phyloP scores from a whole-genome alignment of 1,140 invertebrate species.

The Bradynema listronoti region DNA sequence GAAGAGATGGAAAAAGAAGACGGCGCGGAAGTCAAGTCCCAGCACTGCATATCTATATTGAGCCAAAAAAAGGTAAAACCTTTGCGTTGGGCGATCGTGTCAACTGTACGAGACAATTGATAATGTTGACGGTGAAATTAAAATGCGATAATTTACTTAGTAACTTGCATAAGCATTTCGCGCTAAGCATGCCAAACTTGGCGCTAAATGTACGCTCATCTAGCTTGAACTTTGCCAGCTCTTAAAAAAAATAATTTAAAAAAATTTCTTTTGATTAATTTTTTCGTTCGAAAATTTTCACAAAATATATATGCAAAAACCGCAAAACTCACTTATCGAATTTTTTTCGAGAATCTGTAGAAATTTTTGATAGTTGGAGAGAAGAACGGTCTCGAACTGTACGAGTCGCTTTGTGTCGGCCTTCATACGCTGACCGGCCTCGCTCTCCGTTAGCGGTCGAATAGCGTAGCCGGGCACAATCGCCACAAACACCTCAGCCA shows the following conservation, averaged over 20 bases:
- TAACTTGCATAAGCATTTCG: constrained; percentile 74
- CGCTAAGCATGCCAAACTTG: constrained; percentile 63
- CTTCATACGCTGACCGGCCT: constrained; percentile 70
- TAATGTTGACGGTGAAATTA: constrained; percentile 82
- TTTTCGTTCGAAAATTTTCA: too few species aligned
- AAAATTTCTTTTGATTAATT: too few species aligned
- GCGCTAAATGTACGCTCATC: constrained; percentile 26
- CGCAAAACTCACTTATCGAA: constrained; percentile 63
- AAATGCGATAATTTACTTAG: constrained; percentile 77
- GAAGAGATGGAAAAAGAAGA: too few species aligned
- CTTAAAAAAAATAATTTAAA: constrained; percentile 22
- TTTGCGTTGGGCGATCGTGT: constrained; percentile 64
- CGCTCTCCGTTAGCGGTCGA: constrained; percentile 64
- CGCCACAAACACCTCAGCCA: constrained; percentile 85
- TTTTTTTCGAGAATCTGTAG: constrained; percentile 76
- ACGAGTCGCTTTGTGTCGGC: constrained; percentile 77
- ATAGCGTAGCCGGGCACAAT: constrained; percentile 84
- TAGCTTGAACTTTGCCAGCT: too few species aligned
- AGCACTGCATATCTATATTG: too few species aligned
- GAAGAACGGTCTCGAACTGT: constrained; percentile 70
- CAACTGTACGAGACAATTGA: constrained; percentile 72
- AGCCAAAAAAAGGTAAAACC: constrained; percentile 47
- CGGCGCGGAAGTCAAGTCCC: too few species aligned
- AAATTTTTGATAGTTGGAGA: constrained; percentile 79
- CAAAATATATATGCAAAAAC: not conserved